Percentiles rank a stretch among this genome's conserved stretches.
phyloP scores from a whole-genome alignment of 2,113 vertebrate species.

The Phyllostomus hastatus region DNA sequence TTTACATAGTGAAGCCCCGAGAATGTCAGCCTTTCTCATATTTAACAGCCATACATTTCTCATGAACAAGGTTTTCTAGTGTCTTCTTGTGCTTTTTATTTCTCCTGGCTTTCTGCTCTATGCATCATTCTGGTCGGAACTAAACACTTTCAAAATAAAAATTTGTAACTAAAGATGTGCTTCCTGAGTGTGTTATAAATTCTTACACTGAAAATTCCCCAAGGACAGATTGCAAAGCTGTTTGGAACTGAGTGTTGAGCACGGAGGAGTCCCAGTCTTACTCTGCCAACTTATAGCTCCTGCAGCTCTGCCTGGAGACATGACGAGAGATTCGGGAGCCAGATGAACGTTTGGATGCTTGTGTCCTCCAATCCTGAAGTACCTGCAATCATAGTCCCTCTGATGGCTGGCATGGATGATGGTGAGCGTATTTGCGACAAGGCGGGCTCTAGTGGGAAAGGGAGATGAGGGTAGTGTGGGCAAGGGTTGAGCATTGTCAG shows the following conservation, averaged over 20 bases:
- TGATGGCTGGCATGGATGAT: background rate
- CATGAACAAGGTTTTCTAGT: background rate
- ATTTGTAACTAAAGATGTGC: background rate
- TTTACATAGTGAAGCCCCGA: background rate
- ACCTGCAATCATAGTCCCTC: background rate
- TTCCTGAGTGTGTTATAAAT: background rate
- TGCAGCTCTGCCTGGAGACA: background rate
- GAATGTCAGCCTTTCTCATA: background rate
- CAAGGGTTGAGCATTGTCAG: background rate
- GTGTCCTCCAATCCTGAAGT: background rate
- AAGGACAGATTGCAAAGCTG: background rate
- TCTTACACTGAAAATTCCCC: background rate
- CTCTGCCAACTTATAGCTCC: background rate
- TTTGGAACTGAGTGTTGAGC: background rate
- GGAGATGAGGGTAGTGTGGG: background rate
- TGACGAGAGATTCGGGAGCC: background rate
- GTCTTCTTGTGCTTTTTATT: background rate
- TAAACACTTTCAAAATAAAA: background rate
- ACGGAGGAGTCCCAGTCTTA: no score
- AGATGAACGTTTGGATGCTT: background rate
- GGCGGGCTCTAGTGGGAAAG: background rate
- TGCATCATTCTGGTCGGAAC: background rate
- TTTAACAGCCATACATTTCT: background rate
- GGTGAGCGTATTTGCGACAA: background rate
- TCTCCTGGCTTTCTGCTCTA: background rate